Evolutionary conservation across 2,888 invertebrate species (phyloP).

Genomic region (Leucoma salicis): DNA sequence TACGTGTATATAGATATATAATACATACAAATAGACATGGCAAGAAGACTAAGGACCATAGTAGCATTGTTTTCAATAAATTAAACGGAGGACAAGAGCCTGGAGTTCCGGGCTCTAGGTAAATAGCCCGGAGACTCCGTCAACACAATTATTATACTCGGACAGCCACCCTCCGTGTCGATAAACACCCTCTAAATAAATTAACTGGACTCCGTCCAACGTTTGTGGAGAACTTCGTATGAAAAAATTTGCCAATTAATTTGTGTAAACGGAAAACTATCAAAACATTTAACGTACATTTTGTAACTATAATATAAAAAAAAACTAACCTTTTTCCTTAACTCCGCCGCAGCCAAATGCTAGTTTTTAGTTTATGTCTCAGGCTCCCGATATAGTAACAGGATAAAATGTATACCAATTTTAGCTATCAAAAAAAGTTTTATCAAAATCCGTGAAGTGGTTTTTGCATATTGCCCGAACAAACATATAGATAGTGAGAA

Average conservation of each 20-base stretch:
- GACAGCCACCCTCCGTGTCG: slow-evolving; percentile 72
- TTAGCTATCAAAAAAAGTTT: too few species aligned
- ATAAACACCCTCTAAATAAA: slow-evolving; percentile 79
- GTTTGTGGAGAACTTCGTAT: slow-evolving; percentile 29
- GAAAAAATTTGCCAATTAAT: slow-evolving; percentile 29
- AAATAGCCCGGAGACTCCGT: slow-evolving; percentile 73
- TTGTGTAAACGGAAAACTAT: slow-evolving; percentile 11
- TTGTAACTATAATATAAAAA: too few species aligned
- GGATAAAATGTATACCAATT: too few species aligned
- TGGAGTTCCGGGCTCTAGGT: slow-evolving; percentile 40
- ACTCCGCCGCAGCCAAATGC: too few species aligned
- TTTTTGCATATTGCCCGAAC: too few species aligned
- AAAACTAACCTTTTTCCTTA: too few species aligned
- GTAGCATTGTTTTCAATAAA: slow-evolving; percentile 78
- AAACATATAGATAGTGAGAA: too few species aligned
- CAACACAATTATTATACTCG: slow-evolving; percentile 82
- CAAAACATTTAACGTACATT: background rate
- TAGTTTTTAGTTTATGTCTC: too few species aligned
- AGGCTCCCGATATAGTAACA: too few species aligned
- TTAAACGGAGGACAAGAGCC: slow-evolving; percentile 70
- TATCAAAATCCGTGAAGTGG: too few species aligned
- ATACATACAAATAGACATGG: slow-evolving; percentile 18
- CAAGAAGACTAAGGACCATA: slow-evolving; percentile 32
- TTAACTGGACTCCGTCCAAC: slow-evolving; percentile 64
- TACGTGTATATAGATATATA: background rate